Percentiles rank a stretch among this genome's conserved stretches.
phyloP scores from a whole-genome alignment of 1,140 invertebrate species.

The Formica exsecta region DNA sequence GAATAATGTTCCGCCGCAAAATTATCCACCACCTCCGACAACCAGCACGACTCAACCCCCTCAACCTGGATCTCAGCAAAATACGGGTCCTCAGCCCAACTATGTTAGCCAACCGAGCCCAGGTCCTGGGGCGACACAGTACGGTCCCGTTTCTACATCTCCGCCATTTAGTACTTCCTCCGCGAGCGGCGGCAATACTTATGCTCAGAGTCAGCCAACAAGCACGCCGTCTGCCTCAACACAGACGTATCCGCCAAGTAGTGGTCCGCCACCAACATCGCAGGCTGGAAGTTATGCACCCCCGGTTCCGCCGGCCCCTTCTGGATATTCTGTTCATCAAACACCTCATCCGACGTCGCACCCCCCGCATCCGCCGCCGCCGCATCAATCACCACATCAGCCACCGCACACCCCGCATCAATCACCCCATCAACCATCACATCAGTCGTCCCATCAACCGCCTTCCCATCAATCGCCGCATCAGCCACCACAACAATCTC shows the following conservation, averaged over 20 bases:
- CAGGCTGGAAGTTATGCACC: constrained; percentile 81
- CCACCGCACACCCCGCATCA: constrained; percentile 72
- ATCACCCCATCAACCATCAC: constrained; percentile 68
- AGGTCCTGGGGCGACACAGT: constrained; percentile 81
- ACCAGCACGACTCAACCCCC: constrained; percentile 81
- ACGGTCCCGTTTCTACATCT: constrained; percentile 83
- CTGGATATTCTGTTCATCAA: constrained; percentile 81
- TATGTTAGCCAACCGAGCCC: constrained; percentile 85
- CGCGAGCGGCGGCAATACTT: constrained; percentile 82
- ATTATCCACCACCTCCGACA: constrained; percentile 82
- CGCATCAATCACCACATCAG: constrained; percentile 78
- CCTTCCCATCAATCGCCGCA: constrained; percentile 77
- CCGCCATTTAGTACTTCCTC: constrained; percentile 82
- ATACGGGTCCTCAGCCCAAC: constrained; percentile 80
- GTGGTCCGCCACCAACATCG: constrained; percentile 81
- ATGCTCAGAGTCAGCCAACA: constrained; percentile 84
- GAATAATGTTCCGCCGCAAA: constrained; percentile 84
- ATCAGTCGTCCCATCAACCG: constrained; percentile 75
- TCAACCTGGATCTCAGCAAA: constrained; percentile 82
- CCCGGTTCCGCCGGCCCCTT: constrained; percentile 78
- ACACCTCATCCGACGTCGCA: constrained; percentile 77
- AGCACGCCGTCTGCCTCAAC: constrained; percentile 85
- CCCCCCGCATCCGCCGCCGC: constrained; percentile 71
- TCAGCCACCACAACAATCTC: constrained; percentile 78
- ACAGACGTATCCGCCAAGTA: constrained; percentile 84